Conservation (phyloP, 2,888 invertebrate genomes). For the Drosophila anomelani region DNA sequence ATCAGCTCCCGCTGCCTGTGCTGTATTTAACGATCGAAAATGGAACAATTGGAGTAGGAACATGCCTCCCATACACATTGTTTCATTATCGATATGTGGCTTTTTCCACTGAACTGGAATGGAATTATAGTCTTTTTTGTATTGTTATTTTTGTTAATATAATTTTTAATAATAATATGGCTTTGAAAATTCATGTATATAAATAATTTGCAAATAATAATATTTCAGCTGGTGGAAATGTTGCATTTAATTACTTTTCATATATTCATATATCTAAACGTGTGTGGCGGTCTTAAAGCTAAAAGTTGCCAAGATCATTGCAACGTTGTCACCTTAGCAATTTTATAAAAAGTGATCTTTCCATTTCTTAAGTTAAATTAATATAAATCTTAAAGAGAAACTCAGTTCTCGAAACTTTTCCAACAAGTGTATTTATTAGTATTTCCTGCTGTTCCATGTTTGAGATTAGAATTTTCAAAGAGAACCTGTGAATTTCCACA, state of each 20-base stretch:
- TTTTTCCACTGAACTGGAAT: too few relatives aligned
- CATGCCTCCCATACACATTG: background rate
- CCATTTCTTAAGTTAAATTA: background rate
- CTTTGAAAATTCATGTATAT: too few relatives aligned
- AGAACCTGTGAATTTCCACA: conserved; percentile 41
- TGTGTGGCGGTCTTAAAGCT: background rate
- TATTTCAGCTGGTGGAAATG: too few relatives aligned
- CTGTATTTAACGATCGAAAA: background rate
- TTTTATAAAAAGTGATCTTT: background rate
- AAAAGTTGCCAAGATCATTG: too few relatives aligned
- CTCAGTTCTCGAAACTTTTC: background rate
- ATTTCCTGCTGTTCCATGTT: conserved; percentile 8
- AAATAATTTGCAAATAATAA: too few relatives aligned
- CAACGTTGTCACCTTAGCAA: too few relatives aligned
- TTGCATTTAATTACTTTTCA: background rate
- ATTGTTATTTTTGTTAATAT: too few relatives aligned
- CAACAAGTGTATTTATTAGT: background rate
- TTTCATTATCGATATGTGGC: too few relatives aligned
- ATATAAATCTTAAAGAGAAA: background rate
- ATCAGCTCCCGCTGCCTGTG: background rate
- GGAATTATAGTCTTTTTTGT: too few relatives aligned
- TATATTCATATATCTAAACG: too few relatives aligned
- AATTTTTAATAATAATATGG: too few relatives aligned
- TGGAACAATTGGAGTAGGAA: background rate
- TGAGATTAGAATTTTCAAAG: conserved; percentile 7